Percentiles rank a stretch among this genome's conserved stretches.
Conservation (phyloP, 2,888 invertebrate genomes). For the Plagodis pulveraria region DNA sequence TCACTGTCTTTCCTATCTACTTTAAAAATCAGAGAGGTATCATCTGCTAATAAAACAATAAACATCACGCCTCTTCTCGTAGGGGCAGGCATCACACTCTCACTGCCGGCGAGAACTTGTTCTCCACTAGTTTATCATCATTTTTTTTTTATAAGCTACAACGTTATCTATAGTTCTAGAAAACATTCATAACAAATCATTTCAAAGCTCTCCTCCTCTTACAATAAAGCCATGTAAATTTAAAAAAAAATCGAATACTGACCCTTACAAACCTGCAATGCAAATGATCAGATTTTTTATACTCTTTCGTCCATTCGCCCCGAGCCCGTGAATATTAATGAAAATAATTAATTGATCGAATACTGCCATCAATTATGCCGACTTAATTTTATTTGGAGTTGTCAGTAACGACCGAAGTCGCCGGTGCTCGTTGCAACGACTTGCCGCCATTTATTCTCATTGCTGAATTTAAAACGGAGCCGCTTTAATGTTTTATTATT, state of each 20-base stretch:
- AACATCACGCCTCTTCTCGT: no score
- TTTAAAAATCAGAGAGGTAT: no score
- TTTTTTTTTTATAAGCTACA: slow-evolving; percentile 29
- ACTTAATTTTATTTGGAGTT: slow-evolving; percentile 52
- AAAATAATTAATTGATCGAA: slow-evolving; percentile 56
- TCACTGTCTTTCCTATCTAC: no score
- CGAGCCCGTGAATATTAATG: slow-evolving; percentile 53
- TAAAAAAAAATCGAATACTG: neutral
- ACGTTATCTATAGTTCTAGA: slow-evolving; percentile 38
- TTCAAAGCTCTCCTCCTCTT: neutral
- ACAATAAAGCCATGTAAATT: neutral
- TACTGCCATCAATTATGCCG: slow-evolving; percentile 55
- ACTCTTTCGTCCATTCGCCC: slow-evolving; percentile 4
- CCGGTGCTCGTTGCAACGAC: slow-evolving; percentile 20
- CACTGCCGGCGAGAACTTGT: neutral
- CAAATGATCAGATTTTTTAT: slow-evolving; percentile 16
- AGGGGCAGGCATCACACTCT: no score
- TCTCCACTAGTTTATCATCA: neutral
- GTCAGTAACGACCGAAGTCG: slow-evolving; percentile 26
- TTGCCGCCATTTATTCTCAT: slow-evolving; percentile 35
- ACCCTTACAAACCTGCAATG: slow-evolving; percentile 2
- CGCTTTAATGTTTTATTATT: slow-evolving; percentile 28
- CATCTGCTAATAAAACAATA: no score
- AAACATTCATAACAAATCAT: neutral
- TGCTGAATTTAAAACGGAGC: slow-evolving; percentile 30